A percentile compares a stretch with the other conserved stretches of the same genome.
Conservation (phyloP, 2,888 invertebrate genomes). For the Anthoptus insignis region DNA sequence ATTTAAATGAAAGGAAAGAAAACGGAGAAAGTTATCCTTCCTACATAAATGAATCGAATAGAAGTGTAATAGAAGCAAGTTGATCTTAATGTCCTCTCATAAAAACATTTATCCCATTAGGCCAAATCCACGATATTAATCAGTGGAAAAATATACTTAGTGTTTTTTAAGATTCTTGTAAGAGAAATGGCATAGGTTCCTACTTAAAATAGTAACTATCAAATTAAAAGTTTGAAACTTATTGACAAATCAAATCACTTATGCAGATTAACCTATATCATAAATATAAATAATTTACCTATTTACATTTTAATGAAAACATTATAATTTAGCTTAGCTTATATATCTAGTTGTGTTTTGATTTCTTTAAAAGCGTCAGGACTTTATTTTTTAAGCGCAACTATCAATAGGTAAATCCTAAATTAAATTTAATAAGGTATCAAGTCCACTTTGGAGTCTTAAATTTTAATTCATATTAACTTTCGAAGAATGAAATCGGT, state of each 20-base stretch:
- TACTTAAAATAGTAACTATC: constrained; percentile 2
- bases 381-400: constrained; percentile 49
- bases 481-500: constrained; percentile 65
- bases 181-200: background rate
- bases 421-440: constrained; percentile 57
- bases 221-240: constrained; percentile 6
- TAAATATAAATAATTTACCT: constrained; percentile 22
- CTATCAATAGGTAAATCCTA: constrained; percentile 61
- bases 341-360: constrained; percentile 37
- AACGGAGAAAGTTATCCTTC: too few species aligned
- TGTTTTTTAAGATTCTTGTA: background rate
- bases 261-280: constrained; percentile 49
- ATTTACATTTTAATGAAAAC: constrained; percentile 49
- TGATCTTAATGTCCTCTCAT: constrained; percentile 15
- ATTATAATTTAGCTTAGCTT: constrained; percentile 52
- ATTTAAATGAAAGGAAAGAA: too few species aligned
- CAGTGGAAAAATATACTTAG: constrained; percentile 3
- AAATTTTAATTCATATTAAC: constrained; percentile 54
- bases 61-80: constrained; percentile 12
- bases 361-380: constrained; percentile 27
- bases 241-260: constrained; percentile 27
- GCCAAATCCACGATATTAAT: background rate
- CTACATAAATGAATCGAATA: too few species aligned
- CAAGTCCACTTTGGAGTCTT: constrained; percentile 59
- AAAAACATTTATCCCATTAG: constrained; percentile 1